Base-by-base conservation (phyloP, 2,797 vertebrate genomes). In the Vireo griseus region DNA sequence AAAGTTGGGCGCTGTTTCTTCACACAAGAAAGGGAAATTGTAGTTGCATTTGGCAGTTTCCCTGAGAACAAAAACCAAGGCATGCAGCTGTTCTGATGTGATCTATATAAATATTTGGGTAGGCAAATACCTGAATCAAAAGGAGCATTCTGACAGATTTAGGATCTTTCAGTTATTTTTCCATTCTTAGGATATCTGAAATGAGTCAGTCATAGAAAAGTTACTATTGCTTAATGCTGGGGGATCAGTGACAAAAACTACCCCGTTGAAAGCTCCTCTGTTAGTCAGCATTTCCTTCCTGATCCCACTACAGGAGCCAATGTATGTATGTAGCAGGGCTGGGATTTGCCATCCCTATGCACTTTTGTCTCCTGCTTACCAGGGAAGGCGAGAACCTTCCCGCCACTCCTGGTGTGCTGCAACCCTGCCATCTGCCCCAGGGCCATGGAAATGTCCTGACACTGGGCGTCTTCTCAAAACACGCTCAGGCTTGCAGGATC, bases 261-360 rank as follows among this genome's bases (percentile, higher is more conserved):
- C 31, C 3, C 59, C 8, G 22, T 11, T 14, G 9, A 83, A 26
- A 81, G 52, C 40, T 57, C 39, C 84, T 80, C 76, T 89, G 79
- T 88, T 92, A 96, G 90, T 96, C 92, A 95, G 90, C 94, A 89
- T 59, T 97, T 97, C 90, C 94, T 95, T 96, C 79, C 91, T 93
- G 85, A 91, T 96, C 90, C 82, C 72, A 77, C 37, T 1, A 61
- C 87, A 94, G 72, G 86, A 88, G 59, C 61, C 3, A 2, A 51
- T 45, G 65, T 48, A 20, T 18, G 61, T 63, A 75, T 57, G 40
- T 55, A 82, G n/a, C 51, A 39, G 54, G 37, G 54, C 79, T 69
- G 42, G 58, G 73, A 52, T 95, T 89, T 18, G 8, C 75, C 35
- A 58, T 69, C 73, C 50, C 67, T 5, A 2, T 17, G 54, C 69